Evolutionary conservation across 2,888 invertebrate genomes (phyloP).

Genomic region (Platerodrilus igneus): DNA sequence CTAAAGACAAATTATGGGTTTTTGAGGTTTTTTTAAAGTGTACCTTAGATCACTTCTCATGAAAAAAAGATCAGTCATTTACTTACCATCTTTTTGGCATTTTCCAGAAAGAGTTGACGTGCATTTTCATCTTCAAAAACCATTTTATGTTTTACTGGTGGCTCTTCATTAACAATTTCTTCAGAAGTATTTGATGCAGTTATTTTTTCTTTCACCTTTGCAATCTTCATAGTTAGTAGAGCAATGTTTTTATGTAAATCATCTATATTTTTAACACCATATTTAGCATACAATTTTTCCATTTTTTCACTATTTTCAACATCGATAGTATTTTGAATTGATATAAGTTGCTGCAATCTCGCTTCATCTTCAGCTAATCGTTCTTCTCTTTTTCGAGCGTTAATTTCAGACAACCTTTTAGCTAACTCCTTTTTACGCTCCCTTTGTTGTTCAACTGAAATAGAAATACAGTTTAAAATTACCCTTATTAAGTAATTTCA

Average conservation of each 20-base stretch:
- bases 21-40: too few species aligned
- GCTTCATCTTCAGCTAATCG: constrained; percentile 85
- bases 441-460: constrained; percentile 71
- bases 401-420: constrained; percentile 78
- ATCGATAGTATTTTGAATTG: constrained; percentile 72
- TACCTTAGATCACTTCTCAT: too few species aligned
- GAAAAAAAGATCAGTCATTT: too few species aligned
- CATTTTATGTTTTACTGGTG: constrained; percentile 45
- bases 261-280: constrained; percentile 68
- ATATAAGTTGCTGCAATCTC: constrained; percentile 69
- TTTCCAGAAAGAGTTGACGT: constrained; percentile 50
- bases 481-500: neutral
- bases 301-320: constrained; percentile 64
- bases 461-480: constrained; percentile 7
- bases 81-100: constrained; percentile 59
- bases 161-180: constrained; percentile 50
- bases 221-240: constrained; percentile 65
- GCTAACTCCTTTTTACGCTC: constrained; percentile 85
- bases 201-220: constrained; percentile 73
- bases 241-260: constrained; percentile 75
- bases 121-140: constrained; percentile 46
- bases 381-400: constrained; percentile 83
- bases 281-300: constrained; percentile 64
- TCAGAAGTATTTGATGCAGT: constrained; percentile 64
- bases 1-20: too few species aligned